These are phyloP conservation scores for Enoplolaimus lenunculus DNA, from an alignment of 2,888 invertebrate genomes.

Conservation along the genomic window DNA sequence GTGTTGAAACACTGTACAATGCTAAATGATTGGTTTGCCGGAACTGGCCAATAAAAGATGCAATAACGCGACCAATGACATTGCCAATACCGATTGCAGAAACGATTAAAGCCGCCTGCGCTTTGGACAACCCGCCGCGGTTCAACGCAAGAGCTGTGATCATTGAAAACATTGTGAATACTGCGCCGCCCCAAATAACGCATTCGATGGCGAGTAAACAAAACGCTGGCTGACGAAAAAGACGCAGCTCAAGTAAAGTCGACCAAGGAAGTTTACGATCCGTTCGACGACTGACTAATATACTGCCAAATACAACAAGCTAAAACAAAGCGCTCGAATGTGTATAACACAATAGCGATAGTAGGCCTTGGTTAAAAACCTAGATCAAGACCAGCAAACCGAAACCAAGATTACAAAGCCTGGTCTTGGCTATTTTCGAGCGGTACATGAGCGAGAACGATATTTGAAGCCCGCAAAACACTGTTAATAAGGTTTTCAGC, in stretches of 20 bases:
- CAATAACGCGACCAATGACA: not conserved
- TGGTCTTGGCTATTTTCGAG: too few relatives aligned
- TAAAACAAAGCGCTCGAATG: too few relatives aligned
- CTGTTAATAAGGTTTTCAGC: too few relatives aligned
- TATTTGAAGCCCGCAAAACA: too few relatives aligned
- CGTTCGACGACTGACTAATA: conserved; percentile 11
- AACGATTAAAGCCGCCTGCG: not conserved
- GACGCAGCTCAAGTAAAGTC: conserved; percentile 6
- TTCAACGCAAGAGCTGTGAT: not conserved
- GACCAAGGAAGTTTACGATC: not conserved
- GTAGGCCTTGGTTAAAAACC: too few relatives aligned
- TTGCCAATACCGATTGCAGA: conserved; percentile 12
- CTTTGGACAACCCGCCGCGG: not conserved
- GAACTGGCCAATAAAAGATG: not conserved
- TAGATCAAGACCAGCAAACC: too few relatives aligned
- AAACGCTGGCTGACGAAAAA: not conserved
- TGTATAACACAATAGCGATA: too few relatives aligned
- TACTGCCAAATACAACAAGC: not conserved
- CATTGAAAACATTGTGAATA: conserved; percentile 13
- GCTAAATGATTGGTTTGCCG: not conserved
- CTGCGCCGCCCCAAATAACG: not conserved
- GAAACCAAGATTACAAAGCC: too few relatives aligned
- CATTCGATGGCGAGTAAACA: not conserved
- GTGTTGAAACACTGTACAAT: not conserved
- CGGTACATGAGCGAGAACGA: too few relatives aligned